phyloP scores from a whole-genome alignment of 1,140 invertebrate species.

The Dendrolimus punctatus region DNA sequence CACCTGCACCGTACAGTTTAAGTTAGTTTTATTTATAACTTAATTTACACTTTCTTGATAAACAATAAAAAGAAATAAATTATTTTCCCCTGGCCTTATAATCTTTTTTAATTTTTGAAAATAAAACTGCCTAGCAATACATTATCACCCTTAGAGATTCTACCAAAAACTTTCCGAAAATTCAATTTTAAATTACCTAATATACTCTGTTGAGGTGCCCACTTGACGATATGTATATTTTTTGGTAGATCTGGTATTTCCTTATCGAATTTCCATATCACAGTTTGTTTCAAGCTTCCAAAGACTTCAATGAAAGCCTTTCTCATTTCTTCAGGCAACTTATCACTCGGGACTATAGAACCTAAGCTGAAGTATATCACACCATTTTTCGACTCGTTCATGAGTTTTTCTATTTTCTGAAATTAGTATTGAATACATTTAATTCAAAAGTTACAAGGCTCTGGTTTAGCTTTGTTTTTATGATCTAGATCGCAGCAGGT shows the following conservation, averaged over 20 bases:
- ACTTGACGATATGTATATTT: constrained; percentile 35
- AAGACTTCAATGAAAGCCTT: constrained; percentile 26
- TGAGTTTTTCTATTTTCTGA: constrained; percentile 58
- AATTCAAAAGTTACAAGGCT: too few species aligned
- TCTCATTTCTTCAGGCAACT: constrained; percentile 19
- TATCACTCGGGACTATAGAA: constrained; percentile 68
- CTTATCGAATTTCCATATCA: constrained; percentile 49
- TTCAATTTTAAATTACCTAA: constrained; percentile 23
- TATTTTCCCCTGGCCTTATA: too few species aligned
- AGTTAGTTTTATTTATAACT: too few species aligned
- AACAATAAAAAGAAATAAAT: too few species aligned
- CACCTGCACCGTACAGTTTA: too few species aligned
- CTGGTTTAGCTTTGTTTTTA: too few species aligned
- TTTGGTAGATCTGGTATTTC: constrained; percentile 22
- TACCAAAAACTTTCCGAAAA: background rate
- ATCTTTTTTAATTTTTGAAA: too few species aligned
- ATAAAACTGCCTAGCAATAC: too few species aligned
- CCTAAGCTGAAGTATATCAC: constrained; percentile 77
- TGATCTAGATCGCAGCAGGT: too few species aligned
- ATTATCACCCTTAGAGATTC: too few species aligned
- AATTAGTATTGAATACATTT: background rate
- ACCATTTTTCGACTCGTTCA: constrained; percentile 71
- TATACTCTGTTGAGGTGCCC: constrained; percentile 38
- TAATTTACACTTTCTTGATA: too few species aligned
- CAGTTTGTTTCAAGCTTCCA: constrained; percentile 28